Evolutionary conservation across 2,888 invertebrate species (phyloP), one percentile per base, ranked within the genome.

Genomic region (Ischnura elegans): DNA sequence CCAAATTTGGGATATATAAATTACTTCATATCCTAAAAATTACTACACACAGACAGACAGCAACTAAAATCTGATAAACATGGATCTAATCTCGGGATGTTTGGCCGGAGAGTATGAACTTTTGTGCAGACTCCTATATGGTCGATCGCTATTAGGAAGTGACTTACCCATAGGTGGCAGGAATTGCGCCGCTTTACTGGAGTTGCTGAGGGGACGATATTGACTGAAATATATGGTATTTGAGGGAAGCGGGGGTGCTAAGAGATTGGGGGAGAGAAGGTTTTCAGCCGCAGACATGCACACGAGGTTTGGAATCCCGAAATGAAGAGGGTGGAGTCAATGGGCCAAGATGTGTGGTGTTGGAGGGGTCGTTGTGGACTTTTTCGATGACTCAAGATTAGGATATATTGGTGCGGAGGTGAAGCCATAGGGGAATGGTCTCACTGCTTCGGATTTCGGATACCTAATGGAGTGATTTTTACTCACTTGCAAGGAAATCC

Each of bases 311-410:
- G 86, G 1, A 86, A 45, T 25, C 45, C 25, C n/a, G 86, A 25
- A n/a, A 36, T 76, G 36, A 36, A 25, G 43, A 19, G 42, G 55
- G 43, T 16, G 25, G 25, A n/a, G n/a, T n/a, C n/a, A n/a, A n/a
- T n/a, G n/a, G n/a, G n/a, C n/a, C n/a, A n/a, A n/a, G n/a, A n/a
- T n/a, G 47, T 13, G 51, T 51, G 51, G 51, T 1, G 51, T 13
- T 2, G 8, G n/a, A 36, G 36, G 87, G 51, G 55, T 42, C 13
- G 47, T 51, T 36, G 36, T 25, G 51, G 51, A 61, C 42, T 55
- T 51, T n/a, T 61, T 55, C 43, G 90, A 90, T 90, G 61, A 61
- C 55, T 43, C 21, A 90, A 61, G 36, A 90, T 36, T 90, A 45
- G 61, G 90, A 90, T 66, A 43, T 66, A 90, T 66, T 66, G 55